A percentile compares a stretch with the other conserved stretches of the same genome.
Evolutionary conservation across 2,113 vertebrate species (phyloP).

Genomic region (Cervus canadensis): DNA sequence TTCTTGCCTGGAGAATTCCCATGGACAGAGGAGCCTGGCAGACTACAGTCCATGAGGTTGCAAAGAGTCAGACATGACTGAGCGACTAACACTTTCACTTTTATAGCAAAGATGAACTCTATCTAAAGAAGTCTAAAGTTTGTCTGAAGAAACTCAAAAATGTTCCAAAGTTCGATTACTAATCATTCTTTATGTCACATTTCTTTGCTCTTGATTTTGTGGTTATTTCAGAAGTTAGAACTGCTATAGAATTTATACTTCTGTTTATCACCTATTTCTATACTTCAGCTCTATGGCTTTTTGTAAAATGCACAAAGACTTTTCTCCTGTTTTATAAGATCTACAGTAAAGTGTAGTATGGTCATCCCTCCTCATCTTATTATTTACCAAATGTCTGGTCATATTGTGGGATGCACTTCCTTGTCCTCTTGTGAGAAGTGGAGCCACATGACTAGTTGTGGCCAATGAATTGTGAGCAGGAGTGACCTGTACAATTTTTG

Average conservation of each 20-base stretch:
- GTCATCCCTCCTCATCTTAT: not conserved
- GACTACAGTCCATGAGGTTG: not conserved
- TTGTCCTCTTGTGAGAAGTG: not conserved
- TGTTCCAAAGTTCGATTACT: not conserved
- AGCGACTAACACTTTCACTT: too few relatives aligned
- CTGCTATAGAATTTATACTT: not conserved
- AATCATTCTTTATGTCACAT: not conserved
- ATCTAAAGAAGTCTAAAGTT: not conserved
- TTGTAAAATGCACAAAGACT: not conserved
- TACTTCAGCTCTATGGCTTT: not conserved
- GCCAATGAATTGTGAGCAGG: not conserved
- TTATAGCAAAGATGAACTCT: not conserved
- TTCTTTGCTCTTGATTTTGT: not conserved
- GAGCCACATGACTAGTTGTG: not conserved
- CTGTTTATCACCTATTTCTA: not conserved
- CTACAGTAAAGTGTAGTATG: not conserved
- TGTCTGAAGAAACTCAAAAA: not conserved
- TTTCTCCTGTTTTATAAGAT: not conserved
- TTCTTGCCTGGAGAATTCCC: not conserved
- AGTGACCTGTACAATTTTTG: not conserved
- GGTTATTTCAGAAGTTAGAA: not conserved
- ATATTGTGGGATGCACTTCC: not conserved
- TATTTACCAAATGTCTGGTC: not conserved
- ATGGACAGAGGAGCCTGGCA: not conserved
- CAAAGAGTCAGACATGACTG: not conserved